phyloP scores from a whole-genome alignment of 1,140 invertebrate genomes.

The Anastrepha ludens region DNA sequence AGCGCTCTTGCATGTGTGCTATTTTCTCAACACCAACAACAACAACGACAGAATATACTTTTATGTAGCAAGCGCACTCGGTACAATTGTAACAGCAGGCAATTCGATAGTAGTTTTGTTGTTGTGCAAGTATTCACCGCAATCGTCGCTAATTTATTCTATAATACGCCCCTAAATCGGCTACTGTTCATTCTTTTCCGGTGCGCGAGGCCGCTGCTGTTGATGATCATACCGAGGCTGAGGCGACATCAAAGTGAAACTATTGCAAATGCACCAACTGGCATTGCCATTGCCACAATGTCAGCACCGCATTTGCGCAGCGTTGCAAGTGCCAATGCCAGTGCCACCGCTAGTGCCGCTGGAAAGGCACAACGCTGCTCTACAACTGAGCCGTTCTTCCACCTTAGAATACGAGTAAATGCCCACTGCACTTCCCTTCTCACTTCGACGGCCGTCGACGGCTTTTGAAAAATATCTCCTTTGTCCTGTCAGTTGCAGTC shows the following conservation, averaged over 20 bases:
- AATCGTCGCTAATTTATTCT: conserved; percentile 49
- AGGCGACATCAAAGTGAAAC: not conserved
- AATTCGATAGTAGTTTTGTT: conserved; percentile 32
- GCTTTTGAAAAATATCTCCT: conserved; percentile 56
- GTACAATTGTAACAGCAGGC: not conserved
- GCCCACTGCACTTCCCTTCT: not conserved
- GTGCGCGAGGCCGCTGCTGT: not conserved
- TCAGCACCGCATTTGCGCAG: not conserved
- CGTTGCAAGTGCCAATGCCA: conserved; percentile 31
- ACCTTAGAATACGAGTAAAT: not conserved
- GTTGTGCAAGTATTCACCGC: conserved; percentile 13
- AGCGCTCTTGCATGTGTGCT: not conserved
- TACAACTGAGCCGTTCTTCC: no score
- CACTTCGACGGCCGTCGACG: not conserved
- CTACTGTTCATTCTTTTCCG: conserved; percentile 40
- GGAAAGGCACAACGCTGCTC: no score
- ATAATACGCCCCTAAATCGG: conserved; percentile 53
- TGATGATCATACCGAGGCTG: not conserved
- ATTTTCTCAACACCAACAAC: not conserved
- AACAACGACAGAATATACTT: not conserved
- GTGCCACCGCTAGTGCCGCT: not conserved
- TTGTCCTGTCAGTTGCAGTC: conserved; percentile 57
- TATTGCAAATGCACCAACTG: not conserved
- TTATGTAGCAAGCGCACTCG: not conserved
- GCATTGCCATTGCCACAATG: not conserved